Conservation (phyloP, 2,797 vertebrate genomes). For the Sciurus carolinensis region DNA sequence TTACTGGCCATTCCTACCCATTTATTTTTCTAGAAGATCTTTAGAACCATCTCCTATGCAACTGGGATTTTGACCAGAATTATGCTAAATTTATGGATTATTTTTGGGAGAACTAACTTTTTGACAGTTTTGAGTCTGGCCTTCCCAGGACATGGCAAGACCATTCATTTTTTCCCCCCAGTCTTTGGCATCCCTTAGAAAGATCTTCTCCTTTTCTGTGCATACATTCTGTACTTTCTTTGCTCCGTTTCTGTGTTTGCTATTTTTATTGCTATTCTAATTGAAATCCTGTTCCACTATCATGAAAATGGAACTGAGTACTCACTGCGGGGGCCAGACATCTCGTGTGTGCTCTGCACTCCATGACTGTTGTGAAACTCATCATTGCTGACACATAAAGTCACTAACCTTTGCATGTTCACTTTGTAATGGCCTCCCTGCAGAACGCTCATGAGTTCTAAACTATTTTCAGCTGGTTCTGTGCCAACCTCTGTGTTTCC, state of each 20-base stretch:
- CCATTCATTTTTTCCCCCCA: neutral
- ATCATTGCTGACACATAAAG: neutral
- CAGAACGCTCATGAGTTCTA: neutral
- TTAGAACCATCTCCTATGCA: neutral
- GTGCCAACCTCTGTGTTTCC: neutral
- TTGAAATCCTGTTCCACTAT: neutral
- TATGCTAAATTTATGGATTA: neutral
- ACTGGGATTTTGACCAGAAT: neutral
- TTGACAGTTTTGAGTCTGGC: neutral
- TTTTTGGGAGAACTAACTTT: neutral
- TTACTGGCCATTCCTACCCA: neutral
- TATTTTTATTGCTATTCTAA: neutral
- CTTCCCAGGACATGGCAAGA: neutral
- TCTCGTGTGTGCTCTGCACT: no score
- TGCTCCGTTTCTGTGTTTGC: neutral
- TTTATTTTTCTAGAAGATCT: constrained; percentile 65
- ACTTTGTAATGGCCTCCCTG: neutral
- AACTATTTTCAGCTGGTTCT: neutral
- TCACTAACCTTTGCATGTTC: neutral
- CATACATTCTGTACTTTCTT: neutral
- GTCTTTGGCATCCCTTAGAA: neutral
- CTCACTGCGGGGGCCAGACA: neutral
- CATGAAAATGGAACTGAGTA: neutral
- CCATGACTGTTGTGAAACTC: neutral
- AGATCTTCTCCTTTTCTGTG: neutral